A percentile compares a stretch with the other conserved stretches of the same genome.
These are phyloP conservation scores for Protobothrops mucrosquamatus DNA, from an alignment of 2,113 vertebrate genomes.

Conservation along the genomic window DNA sequence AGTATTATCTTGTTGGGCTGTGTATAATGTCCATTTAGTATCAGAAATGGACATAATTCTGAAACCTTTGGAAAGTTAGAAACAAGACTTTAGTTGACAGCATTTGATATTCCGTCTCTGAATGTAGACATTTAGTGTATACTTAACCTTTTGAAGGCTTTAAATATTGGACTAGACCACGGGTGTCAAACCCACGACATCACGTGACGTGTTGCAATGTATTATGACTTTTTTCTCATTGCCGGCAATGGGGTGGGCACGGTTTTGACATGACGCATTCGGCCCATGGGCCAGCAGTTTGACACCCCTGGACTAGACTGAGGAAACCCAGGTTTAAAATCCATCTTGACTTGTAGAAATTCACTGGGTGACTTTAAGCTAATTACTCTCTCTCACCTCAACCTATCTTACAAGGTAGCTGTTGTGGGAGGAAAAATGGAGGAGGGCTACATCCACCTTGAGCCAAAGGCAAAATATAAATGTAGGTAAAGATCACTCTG, in stretches of 20 bases:
- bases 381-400: neutral
- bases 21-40: neutral
- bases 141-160: neutral
- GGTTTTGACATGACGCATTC: no score
- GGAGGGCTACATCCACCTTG: neutral
- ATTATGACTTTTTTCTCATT: no score
- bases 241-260: no score
- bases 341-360: neutral
- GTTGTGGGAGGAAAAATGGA: neutral
- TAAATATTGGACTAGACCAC: neutral
- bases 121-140: neutral
- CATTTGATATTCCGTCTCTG: neutral
- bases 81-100: neutral
- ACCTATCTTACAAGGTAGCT: neutral
- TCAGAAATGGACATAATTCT: neutral
- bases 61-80: neutral
- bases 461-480: neutral
- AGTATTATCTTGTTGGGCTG: neutral
- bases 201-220: no score
- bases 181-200: no score
- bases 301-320: neutral
- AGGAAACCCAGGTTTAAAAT: neutral
- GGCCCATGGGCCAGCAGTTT: no score
- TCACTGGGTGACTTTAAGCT: neutral
- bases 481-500: neutral